Base-by-base conservation (phyloP, 2,888 invertebrate species). In the Trichogramma evanescens region DNA sequence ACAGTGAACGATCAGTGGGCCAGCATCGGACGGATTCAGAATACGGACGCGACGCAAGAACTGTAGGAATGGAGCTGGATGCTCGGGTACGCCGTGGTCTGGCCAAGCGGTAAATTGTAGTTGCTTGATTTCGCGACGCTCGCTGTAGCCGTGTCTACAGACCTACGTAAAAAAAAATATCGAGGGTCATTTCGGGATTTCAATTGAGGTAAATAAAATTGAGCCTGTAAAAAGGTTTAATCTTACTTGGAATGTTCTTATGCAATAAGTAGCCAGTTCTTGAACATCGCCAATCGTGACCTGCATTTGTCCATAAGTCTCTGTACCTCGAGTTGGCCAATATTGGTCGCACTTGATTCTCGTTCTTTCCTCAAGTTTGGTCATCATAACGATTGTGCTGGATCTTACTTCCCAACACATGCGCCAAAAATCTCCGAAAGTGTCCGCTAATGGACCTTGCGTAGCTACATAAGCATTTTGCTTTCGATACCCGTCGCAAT, bases 91-190 rank as follows among this genome's bases (percentile, higher is more conserved):
- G 2, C 93, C 98, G 74, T 99, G 99, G 80, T 99, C 99, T 1
- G 99, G 98, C 99, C 99, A 99, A 4, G 98, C 98, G 0, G 98
- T 99, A 76, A 98, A 99, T 80, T 99, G 99, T 69, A 98, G 82
- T 77, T 99, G 99, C 71, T 95, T 93, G 57, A 99, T 89, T 78
- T 99, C 98, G 1, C 98, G 86, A 41, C 93, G 87, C 74, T 96
- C 95, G 86, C 68, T 86, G 86, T 38, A 5, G 7, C 89, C 89
- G 71, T 88, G 85, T 54, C 89, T 85, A 66, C 90, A 88, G 39
- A 95, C 83, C 79, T 92, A 89, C 39, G 4, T 4, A 51, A 50
- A 3, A 54, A 45, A 45, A 50, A 7, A 44, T 9, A 9, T 45
- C n/a, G 45, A 45, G n/a, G 8, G 2, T 45, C 3, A 9, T 45